A percentile compares a stretch with the other conserved stretches of the same genome.
phyloP scores from a whole-genome alignment of 2,113 vertebrate genomes.

The Benitochromis conjunctus region DNA sequence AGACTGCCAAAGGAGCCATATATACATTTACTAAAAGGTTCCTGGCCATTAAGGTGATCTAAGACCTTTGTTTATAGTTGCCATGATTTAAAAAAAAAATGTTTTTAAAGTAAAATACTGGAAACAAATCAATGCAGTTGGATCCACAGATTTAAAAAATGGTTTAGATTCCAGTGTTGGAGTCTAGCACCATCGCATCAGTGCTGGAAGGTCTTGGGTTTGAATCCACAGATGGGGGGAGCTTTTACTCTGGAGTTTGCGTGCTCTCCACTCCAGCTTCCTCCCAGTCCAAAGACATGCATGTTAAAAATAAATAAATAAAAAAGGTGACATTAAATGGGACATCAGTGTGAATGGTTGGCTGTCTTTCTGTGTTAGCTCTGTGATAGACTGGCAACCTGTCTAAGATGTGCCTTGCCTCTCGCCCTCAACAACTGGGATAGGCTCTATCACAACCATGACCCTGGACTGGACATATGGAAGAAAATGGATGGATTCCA shows the following conservation, averaged over 20 bases:
- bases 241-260: neutral
- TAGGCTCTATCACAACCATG: neutral
- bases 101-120: neutral
- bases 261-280: neutral
- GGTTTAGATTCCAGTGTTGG: neutral
- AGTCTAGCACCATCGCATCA: neutral
- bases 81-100: neutral
- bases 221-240: neutral
- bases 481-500: neutral
- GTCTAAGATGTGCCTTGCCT: neutral
- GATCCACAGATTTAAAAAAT: neutral
- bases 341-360: neutral
- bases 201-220: neutral
- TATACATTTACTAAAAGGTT: neutral
- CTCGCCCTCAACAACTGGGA: neutral
- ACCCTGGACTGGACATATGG: neutral
- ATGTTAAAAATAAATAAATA: neutral
- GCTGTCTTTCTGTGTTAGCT: no score
- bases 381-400: neutral
- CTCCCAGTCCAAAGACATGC: neutral
- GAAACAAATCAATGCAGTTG: neutral
- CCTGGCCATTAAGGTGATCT: neutral
- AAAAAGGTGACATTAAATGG: fast-evolving
- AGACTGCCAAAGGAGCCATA: neutral
- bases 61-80: neutral